Evolutionary conservation across 2,113 vertebrate genomes (phyloP), one percentile per base, ranked within the genome.

Genomic region (Gymnorhina tibicen): DNA sequence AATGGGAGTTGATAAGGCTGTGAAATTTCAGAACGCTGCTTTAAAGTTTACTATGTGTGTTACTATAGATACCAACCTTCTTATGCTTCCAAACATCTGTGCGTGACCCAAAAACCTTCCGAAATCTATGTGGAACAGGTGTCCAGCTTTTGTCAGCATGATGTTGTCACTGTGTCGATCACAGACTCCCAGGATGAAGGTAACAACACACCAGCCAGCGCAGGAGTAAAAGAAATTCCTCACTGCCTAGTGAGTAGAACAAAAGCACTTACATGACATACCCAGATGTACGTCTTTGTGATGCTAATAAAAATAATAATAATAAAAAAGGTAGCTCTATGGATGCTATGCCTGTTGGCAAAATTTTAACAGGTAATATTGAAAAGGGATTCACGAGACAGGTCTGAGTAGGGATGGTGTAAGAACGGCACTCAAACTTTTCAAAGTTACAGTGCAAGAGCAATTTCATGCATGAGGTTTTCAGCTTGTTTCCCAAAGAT

Each of bases 81-180:
- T 98, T 80, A 98, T 97, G 46, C 84, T 97, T 73, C 98, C 97
- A 94, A 98, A 98, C 79, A 85, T 98, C 91, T 98, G 98, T 21
- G 98, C 97, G 1, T 98, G 98, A 62, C 98, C 98, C 89, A 98
- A 86, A 96, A 98, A 97, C 89, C 96, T 98, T 75, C 98, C 98
- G 77, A 98, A 98, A 94, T 98, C 98, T 12, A 98, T 97, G 80
- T 98, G 98, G 89, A 98, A 98, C 97, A 98, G 97, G 94, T 95
- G 98, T 11, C 98, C 98, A 18, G 91, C 64, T 49, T 89, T 96
- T 22, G 97, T 98, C 79, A 98, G 93, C 98, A 98, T 98, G 46
- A 98, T 97, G 80, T 98, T 98, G 96, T 98, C 98, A 18, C 97
- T 98, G 88, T 98, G 98, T 18, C 98, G 95, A 83, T 98, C 98